These are phyloP conservation scores for Tenebrosternarchus preto DNA, from an alignment of 2,113 vertebrate species.

Conservation along the genomic window DNA sequence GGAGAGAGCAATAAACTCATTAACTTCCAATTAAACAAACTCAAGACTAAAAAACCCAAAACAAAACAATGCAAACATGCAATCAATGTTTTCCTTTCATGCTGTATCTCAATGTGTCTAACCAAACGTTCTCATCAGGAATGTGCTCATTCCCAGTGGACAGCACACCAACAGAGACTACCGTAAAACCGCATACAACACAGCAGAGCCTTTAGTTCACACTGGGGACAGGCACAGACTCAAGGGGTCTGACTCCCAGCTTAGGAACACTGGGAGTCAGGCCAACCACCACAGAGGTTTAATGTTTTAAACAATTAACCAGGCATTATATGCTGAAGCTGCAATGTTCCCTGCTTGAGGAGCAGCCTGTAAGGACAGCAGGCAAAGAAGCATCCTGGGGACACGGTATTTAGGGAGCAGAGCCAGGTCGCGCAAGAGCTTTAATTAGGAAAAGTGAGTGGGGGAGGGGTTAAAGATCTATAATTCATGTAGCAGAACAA, in stretches of 20 bases:
- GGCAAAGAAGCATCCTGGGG: slow-evolving; percentile 58
- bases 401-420: slow-evolving; percentile 68
- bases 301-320: slow-evolving; percentile 16
- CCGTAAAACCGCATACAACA: neutral
- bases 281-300: neutral
- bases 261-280: neutral
- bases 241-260: slow-evolving; percentile 4
- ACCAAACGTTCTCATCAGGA: neutral
- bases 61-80: neutral
- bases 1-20: slow-evolving; percentile 14
- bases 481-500: slow-evolving; percentile 33
- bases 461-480: slow-evolving; percentile 69
- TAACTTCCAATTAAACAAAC: slow-evolving; percentile 7
- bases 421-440: slow-evolving; percentile 61
- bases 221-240: neutral
- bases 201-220: neutral
- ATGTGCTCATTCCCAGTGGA: neutral
- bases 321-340: slow-evolving; percentile 41
- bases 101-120: slow-evolving; percentile 4
- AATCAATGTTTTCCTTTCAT: slow-evolving; percentile 6
- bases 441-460: slow-evolving; percentile 69
- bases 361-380: slow-evolving; percentile 65
- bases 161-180: neutral
- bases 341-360: slow-evolving; percentile 52
- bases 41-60: too few species aligned